phyloP scores from a whole-genome alignment of 92 coral and sea anemone species.

The Epizoanthus stellaris region DNA sequence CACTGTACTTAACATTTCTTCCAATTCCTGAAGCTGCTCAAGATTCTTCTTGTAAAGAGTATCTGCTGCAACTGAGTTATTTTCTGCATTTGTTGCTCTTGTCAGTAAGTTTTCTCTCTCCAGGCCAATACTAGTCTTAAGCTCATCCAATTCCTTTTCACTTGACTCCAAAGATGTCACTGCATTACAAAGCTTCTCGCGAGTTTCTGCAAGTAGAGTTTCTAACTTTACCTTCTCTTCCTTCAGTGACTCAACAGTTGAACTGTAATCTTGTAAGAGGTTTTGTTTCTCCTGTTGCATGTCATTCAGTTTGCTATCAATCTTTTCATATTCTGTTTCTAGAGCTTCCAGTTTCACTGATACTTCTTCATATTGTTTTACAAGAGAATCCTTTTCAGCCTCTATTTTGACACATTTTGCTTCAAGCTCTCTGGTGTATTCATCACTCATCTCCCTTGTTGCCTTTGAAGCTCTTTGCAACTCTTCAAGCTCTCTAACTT shows the following conservation, averaged over 20 bases:
- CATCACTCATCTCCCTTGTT: slow-evolving; percentile 9
- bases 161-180: slow-evolving; percentile 15
- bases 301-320: too few relatives aligned
- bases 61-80: too few relatives aligned
- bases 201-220: slow-evolving; percentile 24
- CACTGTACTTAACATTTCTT: slow-evolving; percentile 18
- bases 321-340: too few relatives aligned
- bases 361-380: slow-evolving; percentile 9
- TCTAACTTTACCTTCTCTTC: slow-evolving; percentile 33
- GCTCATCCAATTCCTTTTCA: slow-evolving; percentile 35
- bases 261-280: not conserved
- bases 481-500: slow-evolving; percentile 51
- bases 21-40: slow-evolving; percentile 17
- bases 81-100: slow-evolving; percentile 17
- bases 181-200: slow-evolving; percentile 7
- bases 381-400: not conserved
- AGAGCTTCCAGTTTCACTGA: not conserved
- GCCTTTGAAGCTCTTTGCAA: slow-evolving; percentile 32
- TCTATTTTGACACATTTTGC: slow-evolving; percentile 5
- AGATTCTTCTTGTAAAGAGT: not conserved
- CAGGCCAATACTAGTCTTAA: slow-evolving; percentile 21
- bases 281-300: slow-evolving; percentile 34
- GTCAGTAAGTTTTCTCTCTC: slow-evolving; percentile 42
- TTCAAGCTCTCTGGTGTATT: slow-evolving; percentile 29
- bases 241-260: slow-evolving; percentile 44